Conservation (phyloP, 2,797 vertebrate species). For the Harpagifer antarcticus region DNA sequence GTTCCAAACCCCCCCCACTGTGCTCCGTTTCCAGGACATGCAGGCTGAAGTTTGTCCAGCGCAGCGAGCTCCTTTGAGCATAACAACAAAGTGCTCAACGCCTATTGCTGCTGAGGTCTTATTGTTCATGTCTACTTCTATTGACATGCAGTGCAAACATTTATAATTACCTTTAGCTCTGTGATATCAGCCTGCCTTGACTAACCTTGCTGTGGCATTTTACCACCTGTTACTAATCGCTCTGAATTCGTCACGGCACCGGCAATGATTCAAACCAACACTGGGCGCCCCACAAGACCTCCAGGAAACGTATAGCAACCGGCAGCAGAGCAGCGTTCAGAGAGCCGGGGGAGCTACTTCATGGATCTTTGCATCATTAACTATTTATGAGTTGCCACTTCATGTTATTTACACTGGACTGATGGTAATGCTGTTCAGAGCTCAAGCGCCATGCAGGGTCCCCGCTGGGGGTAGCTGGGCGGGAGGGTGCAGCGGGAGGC, state of each 20-base stretch:
- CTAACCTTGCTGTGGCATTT: constrained; percentile 74
- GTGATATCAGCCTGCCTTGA: constrained; percentile 65
- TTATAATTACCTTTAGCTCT: constrained; percentile 69
- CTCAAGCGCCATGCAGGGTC: constrained; percentile 82
- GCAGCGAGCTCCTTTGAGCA: constrained; percentile 64
- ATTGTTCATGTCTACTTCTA: constrained; percentile 56
- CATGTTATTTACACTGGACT: constrained; percentile 93
- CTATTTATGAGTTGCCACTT: constrained; percentile 95
- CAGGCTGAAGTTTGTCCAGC: constrained; percentile 60
- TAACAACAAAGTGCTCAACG: constrained; percentile 56
- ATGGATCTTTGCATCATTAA: constrained; percentile 91
- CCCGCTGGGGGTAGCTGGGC: constrained; percentile 68
- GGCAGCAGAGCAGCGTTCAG: constrained; percentile 48
- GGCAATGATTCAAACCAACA: constrained; percentile 81
- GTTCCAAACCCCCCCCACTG: constrained; percentile 59
- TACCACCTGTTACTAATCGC: constrained; percentile 86
- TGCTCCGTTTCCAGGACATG: constrained; percentile 53
- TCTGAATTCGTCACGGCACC: constrained; percentile 74
- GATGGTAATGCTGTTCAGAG: constrained; percentile 88
- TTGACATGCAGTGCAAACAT: constrained; percentile 70
- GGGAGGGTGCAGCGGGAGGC: constrained; percentile 56
- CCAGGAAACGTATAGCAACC: constrained; percentile 66
- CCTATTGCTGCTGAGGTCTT: constrained; percentile 50
- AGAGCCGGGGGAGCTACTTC: constrained; percentile 78
- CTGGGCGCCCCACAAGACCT: constrained; percentile 67